These are phyloP conservation scores for Megaustenia siamemsis DNA, from an alignment of 2,888 invertebrate species.

Conservation along the genomic window DNA sequence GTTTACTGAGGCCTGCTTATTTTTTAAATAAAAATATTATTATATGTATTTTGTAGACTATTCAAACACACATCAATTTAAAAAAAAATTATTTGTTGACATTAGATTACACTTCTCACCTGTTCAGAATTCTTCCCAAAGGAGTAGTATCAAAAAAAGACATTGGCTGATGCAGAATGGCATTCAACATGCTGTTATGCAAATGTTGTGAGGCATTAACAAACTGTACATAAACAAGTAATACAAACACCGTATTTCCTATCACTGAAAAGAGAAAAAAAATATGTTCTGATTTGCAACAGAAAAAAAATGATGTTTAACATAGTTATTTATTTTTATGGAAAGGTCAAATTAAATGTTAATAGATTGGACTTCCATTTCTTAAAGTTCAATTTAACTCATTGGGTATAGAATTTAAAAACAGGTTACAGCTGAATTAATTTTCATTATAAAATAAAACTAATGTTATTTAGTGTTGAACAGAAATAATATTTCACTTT, in stretches of 20 bases:
- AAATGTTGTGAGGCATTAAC: conserved; percentile 62
- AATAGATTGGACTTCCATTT: too few relatives aligned
- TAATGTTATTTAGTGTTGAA: too few relatives aligned
- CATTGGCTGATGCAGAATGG: conserved; percentile 73
- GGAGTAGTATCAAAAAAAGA: conserved; percentile 80
- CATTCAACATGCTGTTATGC: conserved; percentile 74
- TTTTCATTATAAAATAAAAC: too few relatives aligned
- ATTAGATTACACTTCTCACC: conserved; percentile 55
- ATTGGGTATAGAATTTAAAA: too few relatives aligned
- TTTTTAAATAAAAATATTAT: neutral
- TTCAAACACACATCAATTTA: neutral
- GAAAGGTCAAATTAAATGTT: too few relatives aligned
- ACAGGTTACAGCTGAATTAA: too few relatives aligned
- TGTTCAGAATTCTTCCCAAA: conserved; percentile 80
- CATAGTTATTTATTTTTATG: too few relatives aligned
- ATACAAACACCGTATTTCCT: conserved; percentile 36
- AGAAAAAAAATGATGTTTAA: too few relatives aligned
- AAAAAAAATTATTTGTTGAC: neutral
- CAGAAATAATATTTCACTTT: too few relatives aligned
- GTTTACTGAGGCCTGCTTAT: too few relatives aligned
- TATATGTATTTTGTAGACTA: neutral
- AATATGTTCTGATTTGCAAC: too few relatives aligned
- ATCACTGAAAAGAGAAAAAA: conserved; percentile 27
- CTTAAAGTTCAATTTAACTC: too few relatives aligned
- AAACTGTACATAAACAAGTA: conserved; percentile 46